These are phyloP conservation scores for Calliphora vicina DNA, from an alignment of 1,140 invertebrate species.

Conservation along the genomic window DNA sequence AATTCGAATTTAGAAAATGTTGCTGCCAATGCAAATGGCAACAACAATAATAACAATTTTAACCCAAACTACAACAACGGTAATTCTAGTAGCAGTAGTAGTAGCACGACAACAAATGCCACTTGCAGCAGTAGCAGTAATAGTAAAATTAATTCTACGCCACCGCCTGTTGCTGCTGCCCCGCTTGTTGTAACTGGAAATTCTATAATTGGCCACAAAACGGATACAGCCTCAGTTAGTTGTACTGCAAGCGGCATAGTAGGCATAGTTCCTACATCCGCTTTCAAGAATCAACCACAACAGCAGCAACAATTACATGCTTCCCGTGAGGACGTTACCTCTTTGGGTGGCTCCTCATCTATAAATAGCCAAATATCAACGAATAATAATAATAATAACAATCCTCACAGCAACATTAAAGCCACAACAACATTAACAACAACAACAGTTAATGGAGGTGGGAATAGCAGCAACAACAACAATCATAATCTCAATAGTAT, in stretches of 20 bases:
- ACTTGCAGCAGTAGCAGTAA: not conserved
- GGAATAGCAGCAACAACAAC: conserved; percentile 24
- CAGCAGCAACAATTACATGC: conserved; percentile 46
- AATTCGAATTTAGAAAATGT: conserved; percentile 61
- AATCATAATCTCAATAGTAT: conserved; percentile 32
- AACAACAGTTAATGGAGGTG: conserved; percentile 45
- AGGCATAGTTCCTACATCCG: conserved; percentile 8
- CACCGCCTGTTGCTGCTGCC: not conserved
- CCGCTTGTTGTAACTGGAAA: not conserved
- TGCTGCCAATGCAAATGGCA: conserved; percentile 50
- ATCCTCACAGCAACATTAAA: conserved; percentile 28
- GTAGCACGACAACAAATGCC: conserved; percentile 36
- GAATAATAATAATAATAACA: conserved; percentile 37
- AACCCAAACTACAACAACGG: conserved; percentile 26
- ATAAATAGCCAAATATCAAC: conserved; percentile 50
- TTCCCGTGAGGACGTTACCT: conserved; percentile 55
- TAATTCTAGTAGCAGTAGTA: conserved; percentile 42
- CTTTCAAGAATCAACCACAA: conserved; percentile 39
- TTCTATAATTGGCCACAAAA: conserved; percentile 21
- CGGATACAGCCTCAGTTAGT: conserved; percentile 12
- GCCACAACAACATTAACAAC: conserved; percentile 39
- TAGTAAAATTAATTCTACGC: not conserved
- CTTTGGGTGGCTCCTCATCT: conserved; percentile 44
- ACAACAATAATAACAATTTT: conserved; percentile 50
- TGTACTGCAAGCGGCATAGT: not conserved